A percentile compares a stretch with the other conserved stretches of the same genome.
These are phyloP conservation scores for Tragelaphus buxtoni DNA, from an alignment of 2,113 vertebrate species.

Conservation along the genomic window DNA sequence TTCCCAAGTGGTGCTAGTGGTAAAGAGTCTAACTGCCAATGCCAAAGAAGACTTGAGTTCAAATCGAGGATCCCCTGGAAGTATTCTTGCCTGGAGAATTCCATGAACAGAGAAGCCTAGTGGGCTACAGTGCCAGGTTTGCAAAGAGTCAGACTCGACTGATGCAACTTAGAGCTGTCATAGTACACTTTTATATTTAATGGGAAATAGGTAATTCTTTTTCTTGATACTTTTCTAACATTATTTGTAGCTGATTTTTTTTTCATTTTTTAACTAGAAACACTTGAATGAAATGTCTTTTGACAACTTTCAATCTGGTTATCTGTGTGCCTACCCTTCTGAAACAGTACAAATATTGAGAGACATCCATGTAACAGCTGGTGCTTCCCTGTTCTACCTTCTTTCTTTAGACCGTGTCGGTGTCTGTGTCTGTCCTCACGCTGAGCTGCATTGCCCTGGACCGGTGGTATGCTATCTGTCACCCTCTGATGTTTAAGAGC, in stretches of 20 bases:
- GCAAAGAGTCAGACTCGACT: neutral
- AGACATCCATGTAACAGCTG: too few relatives aligned
- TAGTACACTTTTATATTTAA: neutral
- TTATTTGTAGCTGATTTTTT: neutral
- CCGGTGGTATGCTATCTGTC: constrained; percentile 98
- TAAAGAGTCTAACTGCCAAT: neutral
- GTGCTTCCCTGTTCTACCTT: neutral
- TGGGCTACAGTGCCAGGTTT: neutral
- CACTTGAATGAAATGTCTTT: neutral
- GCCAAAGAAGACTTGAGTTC: neutral
- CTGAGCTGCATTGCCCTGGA: constrained; percentile 97
- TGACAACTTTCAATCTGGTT: neutral
- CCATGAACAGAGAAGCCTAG: neutral
- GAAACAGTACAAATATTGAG: neutral
- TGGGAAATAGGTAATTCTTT: neutral
- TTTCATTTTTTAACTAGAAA: neutral
- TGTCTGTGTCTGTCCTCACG: constrained; percentile 96
- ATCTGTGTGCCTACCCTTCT: neutral
- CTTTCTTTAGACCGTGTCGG: constrained; percentile 90
- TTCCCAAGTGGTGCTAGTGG: neutral
- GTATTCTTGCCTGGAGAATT: neutral
- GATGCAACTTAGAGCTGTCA: neutral
- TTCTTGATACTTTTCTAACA: neutral
- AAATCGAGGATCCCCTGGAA: neutral
- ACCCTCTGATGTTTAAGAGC: constrained; percentile 98